These are phyloP conservation scores for Pogonomyrmex barbatus DNA, from an alignment of 1,140 invertebrate species.

Conservation along the genomic window DNA sequence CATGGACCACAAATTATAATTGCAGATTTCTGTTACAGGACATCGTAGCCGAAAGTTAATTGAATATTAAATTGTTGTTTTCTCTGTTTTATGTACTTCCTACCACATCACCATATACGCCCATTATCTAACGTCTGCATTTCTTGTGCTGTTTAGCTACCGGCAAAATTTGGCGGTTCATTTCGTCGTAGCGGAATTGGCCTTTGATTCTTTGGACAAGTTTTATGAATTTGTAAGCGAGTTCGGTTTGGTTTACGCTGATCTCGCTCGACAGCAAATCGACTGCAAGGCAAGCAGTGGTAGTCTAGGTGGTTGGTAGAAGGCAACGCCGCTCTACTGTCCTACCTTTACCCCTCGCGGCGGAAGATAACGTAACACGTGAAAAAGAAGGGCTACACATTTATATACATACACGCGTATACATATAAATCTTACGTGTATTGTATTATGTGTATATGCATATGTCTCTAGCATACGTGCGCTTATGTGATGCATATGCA, in stretches of 20 bases:
- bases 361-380: constrained; percentile 63
- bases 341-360: constrained; percentile 59
- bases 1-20: constrained; percentile 45
- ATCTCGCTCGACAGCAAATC: constrained; percentile 90
- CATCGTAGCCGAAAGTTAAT: constrained; percentile 73
- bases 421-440: constrained; percentile 15
- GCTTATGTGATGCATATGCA: constrained; percentile 69
- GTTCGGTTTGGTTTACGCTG: constrained; percentile 92
- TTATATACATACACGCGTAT: constrained; percentile 10
- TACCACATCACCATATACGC: not conserved
- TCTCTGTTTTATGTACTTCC: constrained; percentile 57
- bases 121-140: constrained; percentile 81
- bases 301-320: constrained; percentile 87
- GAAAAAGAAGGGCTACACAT: constrained; percentile 46
- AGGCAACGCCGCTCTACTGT: constrained; percentile 62
- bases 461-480: constrained; percentile 67
- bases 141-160: constrained; percentile 93
- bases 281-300: constrained; percentile 94
- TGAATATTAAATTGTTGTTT: constrained; percentile 67
- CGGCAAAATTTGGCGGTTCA: constrained; percentile 95
- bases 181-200: constrained; percentile 94
- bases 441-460: constrained; percentile 71
- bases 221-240: constrained; percentile 94
- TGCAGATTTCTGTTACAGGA: constrained; percentile 85
- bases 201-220: constrained; percentile 93